Evolutionary conservation across 2,113 vertebrate species (phyloP).

Genomic region (Daphoenositta chrysoptera): DNA sequence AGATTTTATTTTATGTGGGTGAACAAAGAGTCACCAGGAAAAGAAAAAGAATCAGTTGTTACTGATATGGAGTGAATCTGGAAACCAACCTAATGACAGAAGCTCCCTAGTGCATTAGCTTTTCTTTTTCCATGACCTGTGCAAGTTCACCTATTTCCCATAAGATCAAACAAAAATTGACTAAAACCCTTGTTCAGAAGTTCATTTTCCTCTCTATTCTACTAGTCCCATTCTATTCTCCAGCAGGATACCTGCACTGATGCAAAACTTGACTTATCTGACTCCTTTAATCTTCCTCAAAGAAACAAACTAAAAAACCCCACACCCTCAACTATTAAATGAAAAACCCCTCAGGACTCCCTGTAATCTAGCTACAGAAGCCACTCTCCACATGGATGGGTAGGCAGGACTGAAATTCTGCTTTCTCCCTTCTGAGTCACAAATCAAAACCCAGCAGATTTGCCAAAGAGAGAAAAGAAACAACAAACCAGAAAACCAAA

Average conservation of each 20-base stretch:
- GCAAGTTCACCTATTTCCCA: neutral
- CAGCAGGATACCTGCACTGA: neutral
- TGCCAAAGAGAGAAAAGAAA: neutral
- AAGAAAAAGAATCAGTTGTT: neutral
- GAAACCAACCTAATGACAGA: neutral
- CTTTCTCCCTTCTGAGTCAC: neutral
- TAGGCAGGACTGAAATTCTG: neutral
- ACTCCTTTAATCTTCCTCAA: neutral
- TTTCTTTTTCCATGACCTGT: neutral
- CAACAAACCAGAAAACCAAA: neutral
- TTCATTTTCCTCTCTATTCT: neutral
- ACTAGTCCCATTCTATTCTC: neutral
- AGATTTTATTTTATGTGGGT: neutral
- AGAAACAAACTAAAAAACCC: neutral
- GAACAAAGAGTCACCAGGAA: neutral
- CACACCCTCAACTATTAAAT: neutral
- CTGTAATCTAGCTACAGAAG: neutral
- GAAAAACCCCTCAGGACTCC: neutral
- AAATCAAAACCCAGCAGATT: neutral
- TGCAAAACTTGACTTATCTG: neutral
- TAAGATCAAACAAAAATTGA: neutral
- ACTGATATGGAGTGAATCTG: neutral
- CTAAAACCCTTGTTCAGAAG: neutral
- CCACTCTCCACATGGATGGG: neutral
- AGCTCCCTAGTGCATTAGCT: neutral